Evolutionary conservation across 2,113 vertebrate species (phyloP).

Genomic region (rat (Rattus norvegicus)): GRCr8 NC_086020.1:205376001-205376500

Average conservation of each 20-base stretch:
- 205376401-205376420: background rate
- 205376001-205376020: background rate
- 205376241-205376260: background rate
- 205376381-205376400: background rate
- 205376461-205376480: background rate
- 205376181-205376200: constrained; percentile 6
- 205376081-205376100: constrained; percentile 64
- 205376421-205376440: background rate
- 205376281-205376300: background rate
- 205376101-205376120: constrained; percentile 38
- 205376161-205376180: background rate
- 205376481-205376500: background rate
- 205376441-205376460: background rate
- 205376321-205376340: background rate
- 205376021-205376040: constrained; percentile 45
- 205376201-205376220: constrained; percentile 26
- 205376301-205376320: background rate
- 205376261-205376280: background rate
- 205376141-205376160: constrained; percentile 21
- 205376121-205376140: constrained; percentile 1
- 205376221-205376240: constrained; percentile 1
- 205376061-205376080: constrained; percentile 65
- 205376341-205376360: background rate
- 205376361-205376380: background rate
- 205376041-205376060: constrained; percentile 58